A percentile compares a stretch with the other conserved stretches of the same genome.
Conservation (phyloP, 2,888 invertebrate species). For the Heliconius charithonia region DNA sequence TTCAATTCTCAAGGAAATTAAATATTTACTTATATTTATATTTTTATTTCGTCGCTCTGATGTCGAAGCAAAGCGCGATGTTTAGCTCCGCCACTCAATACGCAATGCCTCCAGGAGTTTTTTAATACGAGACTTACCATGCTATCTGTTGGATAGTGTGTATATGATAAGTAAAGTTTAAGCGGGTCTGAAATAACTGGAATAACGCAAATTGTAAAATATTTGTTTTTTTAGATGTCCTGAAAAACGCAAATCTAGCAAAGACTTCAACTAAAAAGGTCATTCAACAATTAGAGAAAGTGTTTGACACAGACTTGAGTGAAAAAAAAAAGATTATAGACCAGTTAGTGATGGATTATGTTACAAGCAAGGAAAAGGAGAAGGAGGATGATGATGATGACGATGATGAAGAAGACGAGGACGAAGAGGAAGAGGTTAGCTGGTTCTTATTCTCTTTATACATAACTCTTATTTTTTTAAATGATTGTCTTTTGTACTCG, state of each 20-base stretch:
- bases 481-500: too few relatives aligned
- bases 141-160: too few relatives aligned
- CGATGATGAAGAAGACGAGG: slow-evolving; percentile 45
- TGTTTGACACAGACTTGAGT: slow-evolving; percentile 89
- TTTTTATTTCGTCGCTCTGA: too few relatives aligned
- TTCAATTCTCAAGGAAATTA: too few relatives aligned
- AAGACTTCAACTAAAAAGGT: slow-evolving; percentile 95
- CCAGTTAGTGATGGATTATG: slow-evolving; percentile 92
- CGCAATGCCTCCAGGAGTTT: too few relatives aligned
- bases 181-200: background rate
- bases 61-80: too few relatives aligned
- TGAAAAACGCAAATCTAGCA: slow-evolving; percentile 93
- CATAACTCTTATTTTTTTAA: too few relatives aligned
- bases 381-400: slow-evolving; percentile 72
- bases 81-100: too few relatives aligned
- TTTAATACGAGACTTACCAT: too few relatives aligned
- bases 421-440: slow-evolving; percentile 43
- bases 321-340: slow-evolving; percentile 94
- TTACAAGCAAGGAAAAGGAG: slow-evolving; percentile 68
- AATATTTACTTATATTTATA: too few relatives aligned
- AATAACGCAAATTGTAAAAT: too few relatives aligned
- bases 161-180: background rate
- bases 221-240: slow-evolving; percentile 85
- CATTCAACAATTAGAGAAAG: slow-evolving; percentile 92
- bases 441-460: background rate